phyloP scores from a whole-genome alignment of 1,140 invertebrate species.

The Chironomus tepperi region DNA sequence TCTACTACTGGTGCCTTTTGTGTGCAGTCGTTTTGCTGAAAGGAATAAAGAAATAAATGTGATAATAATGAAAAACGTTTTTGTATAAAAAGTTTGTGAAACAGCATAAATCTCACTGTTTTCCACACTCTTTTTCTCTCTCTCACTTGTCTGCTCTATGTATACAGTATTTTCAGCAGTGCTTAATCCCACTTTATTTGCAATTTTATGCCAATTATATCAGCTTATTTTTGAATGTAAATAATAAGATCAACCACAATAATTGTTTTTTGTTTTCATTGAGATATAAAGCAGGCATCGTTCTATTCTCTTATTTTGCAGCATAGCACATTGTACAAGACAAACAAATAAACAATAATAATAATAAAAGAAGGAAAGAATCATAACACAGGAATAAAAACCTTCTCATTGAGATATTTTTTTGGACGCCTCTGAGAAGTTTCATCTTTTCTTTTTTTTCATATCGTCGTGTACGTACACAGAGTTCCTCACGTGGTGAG shows the following conservation, averaged over 20 bases:
- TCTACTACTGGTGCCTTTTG: background rate
- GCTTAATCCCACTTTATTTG: background rate
- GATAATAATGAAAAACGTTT: conserved; percentile 4
- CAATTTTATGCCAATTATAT: conserved; percentile 23
- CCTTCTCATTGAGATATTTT: too few relatives aligned
- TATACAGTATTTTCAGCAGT: background rate
- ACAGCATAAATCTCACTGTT: background rate
- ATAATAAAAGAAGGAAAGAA: too few relatives aligned
- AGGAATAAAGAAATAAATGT: conserved; percentile 14
- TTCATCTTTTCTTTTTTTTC: too few relatives aligned
- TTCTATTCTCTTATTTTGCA: too few relatives aligned
- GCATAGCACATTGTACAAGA: too few relatives aligned
- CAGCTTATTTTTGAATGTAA: conserved; percentile 15
- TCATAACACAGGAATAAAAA: too few relatives aligned
- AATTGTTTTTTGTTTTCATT: conserved; percentile 10
- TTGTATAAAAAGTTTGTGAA: background rate
- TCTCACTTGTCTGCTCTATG: background rate
- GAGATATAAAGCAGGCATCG: background rate
- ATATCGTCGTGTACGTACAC: background rate
- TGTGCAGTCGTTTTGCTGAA: background rate
- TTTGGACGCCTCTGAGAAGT: too few relatives aligned
- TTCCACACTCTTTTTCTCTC: background rate
- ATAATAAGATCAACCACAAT: background rate
- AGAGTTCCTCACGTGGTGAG: background rate
- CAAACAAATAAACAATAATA: too few relatives aligned